Conservation (phyloP, 2,797 vertebrate genomes). For the Amazona finschi region DNA sequence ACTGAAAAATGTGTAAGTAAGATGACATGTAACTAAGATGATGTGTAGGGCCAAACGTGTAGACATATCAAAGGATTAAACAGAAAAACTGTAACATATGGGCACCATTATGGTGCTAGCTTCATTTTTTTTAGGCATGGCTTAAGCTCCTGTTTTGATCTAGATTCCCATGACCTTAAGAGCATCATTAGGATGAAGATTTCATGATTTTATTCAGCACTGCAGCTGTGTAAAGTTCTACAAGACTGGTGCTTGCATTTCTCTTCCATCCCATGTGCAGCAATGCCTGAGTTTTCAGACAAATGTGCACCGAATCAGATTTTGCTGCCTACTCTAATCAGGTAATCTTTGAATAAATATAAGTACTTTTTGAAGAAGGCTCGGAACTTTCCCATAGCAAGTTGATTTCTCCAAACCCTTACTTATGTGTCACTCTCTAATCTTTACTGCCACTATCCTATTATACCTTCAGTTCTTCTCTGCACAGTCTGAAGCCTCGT, state of each 20-base stretch:
- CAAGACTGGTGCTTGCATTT: background rate
- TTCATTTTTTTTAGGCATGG: background rate
- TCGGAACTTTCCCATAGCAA: background rate
- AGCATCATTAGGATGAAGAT: background rate
- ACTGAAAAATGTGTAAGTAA: background rate
- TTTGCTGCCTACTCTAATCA: background rate
- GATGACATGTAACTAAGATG: background rate
- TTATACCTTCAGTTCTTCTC: background rate
- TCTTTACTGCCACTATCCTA: background rate
- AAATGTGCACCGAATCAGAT: background rate
- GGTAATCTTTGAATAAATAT: background rate
- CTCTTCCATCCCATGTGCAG: background rate
- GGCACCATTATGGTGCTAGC: background rate
- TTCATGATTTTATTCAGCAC: background rate
- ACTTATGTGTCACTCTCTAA: background rate
- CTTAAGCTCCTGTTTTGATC: background rate
- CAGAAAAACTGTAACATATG: background rate
- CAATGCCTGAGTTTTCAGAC: background rate
- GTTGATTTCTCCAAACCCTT: background rate
- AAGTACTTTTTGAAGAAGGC: background rate
- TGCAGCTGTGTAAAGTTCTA: background rate
- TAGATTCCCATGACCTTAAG: background rate
- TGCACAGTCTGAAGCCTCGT: background rate
- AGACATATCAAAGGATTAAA: background rate
- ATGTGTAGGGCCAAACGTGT: background rate